Percentiles rank a stretch among this genome's conserved stretches.
Evolutionary conservation across 1,140 invertebrate species (phyloP).

Genomic region (Sesamia nonagrioides): DNA sequence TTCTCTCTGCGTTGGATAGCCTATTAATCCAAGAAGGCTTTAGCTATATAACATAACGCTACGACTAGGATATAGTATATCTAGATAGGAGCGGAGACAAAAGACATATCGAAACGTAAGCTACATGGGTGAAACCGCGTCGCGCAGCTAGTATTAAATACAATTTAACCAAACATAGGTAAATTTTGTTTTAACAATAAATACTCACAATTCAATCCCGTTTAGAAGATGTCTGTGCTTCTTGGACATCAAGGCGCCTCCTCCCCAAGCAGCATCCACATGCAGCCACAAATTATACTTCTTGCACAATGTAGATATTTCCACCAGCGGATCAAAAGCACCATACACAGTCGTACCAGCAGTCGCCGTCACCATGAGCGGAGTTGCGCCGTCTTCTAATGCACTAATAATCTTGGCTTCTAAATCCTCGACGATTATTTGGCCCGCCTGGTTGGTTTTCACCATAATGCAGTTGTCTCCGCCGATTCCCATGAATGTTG

Average conservation of each 20-base stretch:
- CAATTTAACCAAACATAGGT: too few species aligned
- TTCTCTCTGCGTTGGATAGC: too few species aligned
- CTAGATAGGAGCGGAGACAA: too few species aligned
- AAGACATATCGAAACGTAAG: too few species aligned
- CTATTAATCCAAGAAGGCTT: too few species aligned
- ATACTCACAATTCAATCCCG: constrained; percentile 91
- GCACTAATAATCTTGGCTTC: constrained; percentile 90
- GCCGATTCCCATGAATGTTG: constrained; percentile 93
- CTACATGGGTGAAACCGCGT: too few species aligned
- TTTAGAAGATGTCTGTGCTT: constrained; percentile 93
- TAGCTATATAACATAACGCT: too few species aligned
- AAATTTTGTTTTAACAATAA: not conserved
- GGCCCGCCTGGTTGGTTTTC: constrained; percentile 91
- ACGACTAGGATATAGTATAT: too few species aligned
- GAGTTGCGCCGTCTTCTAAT: constrained; percentile 90
- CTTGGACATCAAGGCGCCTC: constrained; percentile 95
- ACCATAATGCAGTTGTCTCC: constrained; percentile 92
- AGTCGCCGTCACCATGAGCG: constrained; percentile 97
- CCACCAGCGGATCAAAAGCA: constrained; percentile 95
- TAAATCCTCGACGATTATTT: constrained; percentile 93
- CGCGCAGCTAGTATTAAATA: too few species aligned
- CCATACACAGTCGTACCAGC: constrained; percentile 95
- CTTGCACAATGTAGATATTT: constrained; percentile 94
- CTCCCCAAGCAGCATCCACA: constrained; percentile 98
- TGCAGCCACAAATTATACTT: constrained; percentile 97